Evolutionary conservation across 2,113 vertebrate genomes (phyloP).

Genomic region (Cyprinodon brontotheroides): DNA sequence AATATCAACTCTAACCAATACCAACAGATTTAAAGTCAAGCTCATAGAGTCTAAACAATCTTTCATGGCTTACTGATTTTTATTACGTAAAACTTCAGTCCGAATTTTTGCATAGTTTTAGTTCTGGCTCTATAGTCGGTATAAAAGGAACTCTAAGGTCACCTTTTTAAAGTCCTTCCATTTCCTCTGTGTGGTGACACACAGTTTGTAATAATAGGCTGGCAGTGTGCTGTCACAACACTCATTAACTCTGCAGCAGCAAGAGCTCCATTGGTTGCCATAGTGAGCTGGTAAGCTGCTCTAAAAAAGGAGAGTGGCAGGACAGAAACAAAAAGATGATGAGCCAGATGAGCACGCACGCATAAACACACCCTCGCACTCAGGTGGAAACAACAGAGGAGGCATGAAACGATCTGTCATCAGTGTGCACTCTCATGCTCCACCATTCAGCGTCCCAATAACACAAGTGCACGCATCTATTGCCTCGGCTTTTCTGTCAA

Average conservation of each 20-base stretch:
- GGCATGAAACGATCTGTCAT: constrained; percentile 79
- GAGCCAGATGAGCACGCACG: constrained; percentile 44
- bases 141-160: constrained; percentile 32
- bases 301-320: constrained; percentile 65
- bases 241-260: constrained; percentile 67
- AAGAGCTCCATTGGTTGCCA: constrained; percentile 75
- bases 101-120: background rate
- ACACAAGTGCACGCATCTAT: constrained; percentile 10
- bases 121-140: background rate
- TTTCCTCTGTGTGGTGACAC: constrained; percentile 33
- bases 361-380: constrained; percentile 36
- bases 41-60: background rate
- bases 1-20: background rate
- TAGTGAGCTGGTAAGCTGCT: constrained; percentile 72
- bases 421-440: constrained; percentile 67
- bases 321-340: constrained; percentile 64
- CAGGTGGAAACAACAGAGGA: constrained; percentile 63
- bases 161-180: constrained; percentile 21
- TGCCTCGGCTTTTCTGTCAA: constrained; percentile 27
- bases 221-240: constrained; percentile 54
- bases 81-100: background rate
- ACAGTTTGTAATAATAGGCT: constrained; percentile 49
- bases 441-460: constrained; percentile 28
- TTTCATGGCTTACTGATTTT: background rate
- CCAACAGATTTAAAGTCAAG: background rate